A percentile compares a stretch with the other conserved stretches of the same genome.
These are phyloP conservation scores for Ellobium chinense DNA, from an alignment of 2,888 invertebrate genomes.

Conservation along the genomic window DNA sequence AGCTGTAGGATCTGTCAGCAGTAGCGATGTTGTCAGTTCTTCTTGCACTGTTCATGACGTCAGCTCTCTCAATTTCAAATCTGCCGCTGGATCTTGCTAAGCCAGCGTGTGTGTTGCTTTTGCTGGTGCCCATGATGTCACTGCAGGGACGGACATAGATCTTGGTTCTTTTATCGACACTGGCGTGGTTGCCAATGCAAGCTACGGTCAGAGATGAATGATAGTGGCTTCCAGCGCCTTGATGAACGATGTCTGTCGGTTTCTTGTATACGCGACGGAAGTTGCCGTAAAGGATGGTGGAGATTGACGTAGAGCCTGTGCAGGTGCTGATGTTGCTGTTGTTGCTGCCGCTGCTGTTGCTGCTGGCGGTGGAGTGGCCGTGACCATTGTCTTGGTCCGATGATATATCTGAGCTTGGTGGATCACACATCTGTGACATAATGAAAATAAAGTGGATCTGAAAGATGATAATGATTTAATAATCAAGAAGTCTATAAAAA, in stretches of 20 bases:
- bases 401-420: slow-evolving; percentile 68
- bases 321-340: slow-evolving; percentile 6
- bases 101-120: neutral
- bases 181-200: neutral
- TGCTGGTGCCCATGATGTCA: neutral
- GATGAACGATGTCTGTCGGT: too few relatives aligned
- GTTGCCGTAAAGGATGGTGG: slow-evolving; percentile 44
- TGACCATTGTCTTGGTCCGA: slow-evolving; percentile 59
- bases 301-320: slow-evolving; percentile 37
- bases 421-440: slow-evolving; percentile 57
- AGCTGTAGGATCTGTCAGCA: too few relatives aligned
- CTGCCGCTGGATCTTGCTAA: too few relatives aligned
- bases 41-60: too few relatives aligned
- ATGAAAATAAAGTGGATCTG: neutral
- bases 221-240: neutral
- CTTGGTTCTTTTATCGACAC: neutral
- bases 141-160: neutral
- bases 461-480: too few relatives aligned
- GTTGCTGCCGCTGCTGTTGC: slow-evolving; percentile 25
- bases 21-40: too few relatives aligned
- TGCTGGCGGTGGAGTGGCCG: slow-evolving; percentile 51
- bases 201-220: neutral
- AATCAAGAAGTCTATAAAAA: too few relatives aligned
- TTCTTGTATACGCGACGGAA: too few relatives aligned
- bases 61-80: too few relatives aligned